A percentile compares a stretch with the other conserved stretches of the same genome.
Conservation (phyloP, 2,888 invertebrate genomes). For the Oligia fasciuncula region DNA sequence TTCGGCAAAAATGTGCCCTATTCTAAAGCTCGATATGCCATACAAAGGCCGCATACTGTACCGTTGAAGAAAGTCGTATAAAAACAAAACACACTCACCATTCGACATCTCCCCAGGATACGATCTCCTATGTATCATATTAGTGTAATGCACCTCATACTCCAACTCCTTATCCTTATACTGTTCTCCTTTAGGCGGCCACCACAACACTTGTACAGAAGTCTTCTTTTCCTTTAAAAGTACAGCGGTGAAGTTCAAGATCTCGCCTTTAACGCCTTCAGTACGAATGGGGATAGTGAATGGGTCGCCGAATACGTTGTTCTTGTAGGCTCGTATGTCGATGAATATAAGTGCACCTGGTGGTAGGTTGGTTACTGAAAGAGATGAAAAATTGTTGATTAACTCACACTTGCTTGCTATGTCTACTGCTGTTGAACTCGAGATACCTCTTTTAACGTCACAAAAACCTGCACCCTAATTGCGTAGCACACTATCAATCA, state of each 20-base stretch:
- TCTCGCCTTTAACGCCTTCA: slow-evolving; percentile 87
- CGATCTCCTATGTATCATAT: slow-evolving; percentile 76
- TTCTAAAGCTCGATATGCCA: no score
- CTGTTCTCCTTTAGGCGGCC: slow-evolving; percentile 89
- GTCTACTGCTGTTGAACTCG: not conserved
- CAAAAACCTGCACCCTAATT: not conserved
- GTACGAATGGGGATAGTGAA: slow-evolving; percentile 86
- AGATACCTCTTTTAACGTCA: not conserved
- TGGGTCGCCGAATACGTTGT: slow-evolving; percentile 89
- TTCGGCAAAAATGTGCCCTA: not conserved
- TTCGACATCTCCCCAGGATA: slow-evolving; percentile 87
- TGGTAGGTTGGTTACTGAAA: slow-evolving; percentile 89
- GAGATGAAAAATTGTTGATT: not conserved
- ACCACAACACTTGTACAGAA: slow-evolving; percentile 92
- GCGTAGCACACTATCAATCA: no score
- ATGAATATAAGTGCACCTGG: slow-evolving; percentile 88
- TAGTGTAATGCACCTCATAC: slow-evolving; percentile 94
- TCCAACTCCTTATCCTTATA: slow-evolving; percentile 82
- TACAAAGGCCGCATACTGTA: no score
- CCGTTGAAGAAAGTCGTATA: not conserved
- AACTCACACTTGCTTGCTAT: not conserved
- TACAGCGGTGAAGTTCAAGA: slow-evolving; percentile 86
- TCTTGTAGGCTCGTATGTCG: slow-evolving; percentile 91
- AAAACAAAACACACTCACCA: slow-evolving; percentile 84
- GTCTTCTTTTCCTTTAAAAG: slow-evolving; percentile 90